Base-by-base conservation (phyloP, 2,888 invertebrate species). In the Orthosia cruda region DNA sequence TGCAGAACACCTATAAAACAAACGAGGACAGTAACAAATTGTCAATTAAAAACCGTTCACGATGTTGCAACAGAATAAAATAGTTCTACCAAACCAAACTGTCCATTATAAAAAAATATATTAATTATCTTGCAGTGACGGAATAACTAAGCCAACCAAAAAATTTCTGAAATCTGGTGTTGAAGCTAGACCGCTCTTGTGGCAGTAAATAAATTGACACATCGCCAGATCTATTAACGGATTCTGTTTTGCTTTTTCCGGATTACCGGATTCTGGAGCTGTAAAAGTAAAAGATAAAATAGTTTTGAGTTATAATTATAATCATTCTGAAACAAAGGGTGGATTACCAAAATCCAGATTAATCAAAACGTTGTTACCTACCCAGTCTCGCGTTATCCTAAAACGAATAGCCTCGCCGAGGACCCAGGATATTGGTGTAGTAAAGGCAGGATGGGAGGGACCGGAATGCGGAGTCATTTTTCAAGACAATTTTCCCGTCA, bases 381-480 rank as follows among this genome's bases (percentile, higher is more conserved):
- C 57, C 20, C 47, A 65, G 49, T 50, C 57, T 65, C 49, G 5
- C 23, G 74, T 71, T 80, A 77, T 77, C 67, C 78, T 77, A 55
- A 84, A 84, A 86, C 40, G 62, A 80, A 86, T 78, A 76, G 67
- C 74, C 57, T 52, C 52, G 57, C 80, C 68, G 71, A 62, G 77
- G 74, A 78, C 82, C 80, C 80, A 84, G 84, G 82, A 87, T 89
- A 87, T 89, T 88, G 88, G 84, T 77, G 81, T 83, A 88, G 90
- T 88, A 89, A 89, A 86, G 68, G 77, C 74, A 62, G 73, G 72
- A 74, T 81, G 77, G 70, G 80, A 85, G 77, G 84, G 88, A 82
- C 83, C 80, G 84, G 86, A 90, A 90, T 88, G 86, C 81, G 81
- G 66, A 79, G 79, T 86, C 84, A 88, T 90, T 88, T 89, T 90